Conservation (phyloP, 2,797 vertebrate genomes). For the Hydrophis major region DNA sequence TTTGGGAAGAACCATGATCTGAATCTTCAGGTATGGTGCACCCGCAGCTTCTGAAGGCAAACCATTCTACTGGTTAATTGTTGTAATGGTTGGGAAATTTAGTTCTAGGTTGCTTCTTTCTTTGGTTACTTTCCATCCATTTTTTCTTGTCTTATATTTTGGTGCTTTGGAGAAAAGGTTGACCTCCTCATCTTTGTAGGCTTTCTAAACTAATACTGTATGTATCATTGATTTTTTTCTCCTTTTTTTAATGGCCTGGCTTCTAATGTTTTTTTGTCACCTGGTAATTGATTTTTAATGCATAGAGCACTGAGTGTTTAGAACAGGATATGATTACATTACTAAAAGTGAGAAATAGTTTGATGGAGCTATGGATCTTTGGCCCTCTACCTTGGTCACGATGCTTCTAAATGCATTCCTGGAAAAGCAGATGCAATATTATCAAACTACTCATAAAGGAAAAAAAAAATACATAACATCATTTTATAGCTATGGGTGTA, state of each 20-base stretch:
- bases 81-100: neutral
- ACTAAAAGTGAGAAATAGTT: constrained; percentile 26
- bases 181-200: neutral
- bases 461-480: constrained; percentile 7
- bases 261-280: constrained; percentile 29
- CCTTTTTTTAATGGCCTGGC: constrained; percentile 12
- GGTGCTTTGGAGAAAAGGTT: neutral
- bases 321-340: constrained; percentile 9
- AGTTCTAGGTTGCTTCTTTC: neutral
- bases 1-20: no score
- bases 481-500: neutral
- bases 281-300: constrained; percentile 40
- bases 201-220: constrained; percentile 36
- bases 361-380: constrained; percentile 18
- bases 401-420: constrained; percentile 12
- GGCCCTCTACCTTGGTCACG: neutral
- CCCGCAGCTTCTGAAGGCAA: neutral
- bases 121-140: neutral
- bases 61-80: neutral
- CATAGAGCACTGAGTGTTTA: constrained; percentile 34
- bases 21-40: no score
- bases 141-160: neutral
- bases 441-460: constrained; percentile 2
- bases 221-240: constrained; percentile 25
- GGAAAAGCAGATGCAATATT: constrained; percentile 11